These are phyloP conservation scores for Chondrilla cf. caribensis DNA, from an alignment of 37 sponge, comb jelly and placozoan species.

Conservation along the genomic window DNA sequence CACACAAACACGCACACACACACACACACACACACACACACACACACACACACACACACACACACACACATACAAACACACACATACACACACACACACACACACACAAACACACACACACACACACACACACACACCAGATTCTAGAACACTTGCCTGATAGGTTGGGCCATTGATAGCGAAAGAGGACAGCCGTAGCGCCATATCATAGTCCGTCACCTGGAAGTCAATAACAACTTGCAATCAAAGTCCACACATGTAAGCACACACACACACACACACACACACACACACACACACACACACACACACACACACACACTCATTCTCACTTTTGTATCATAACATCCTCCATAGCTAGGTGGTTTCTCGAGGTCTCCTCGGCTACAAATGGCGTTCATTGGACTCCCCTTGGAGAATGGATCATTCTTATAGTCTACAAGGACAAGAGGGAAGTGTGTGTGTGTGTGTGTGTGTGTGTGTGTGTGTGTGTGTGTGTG, in stretches of 20 bases:
- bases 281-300: too few relatives aligned
- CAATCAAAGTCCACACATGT: too few relatives aligned
- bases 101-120: too few relatives aligned
- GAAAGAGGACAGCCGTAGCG: not conserved
- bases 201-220: conserved; percentile 55
- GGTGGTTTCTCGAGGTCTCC: conserved; percentile 40
- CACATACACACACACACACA: too few relatives aligned
- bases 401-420: conserved; percentile 47
- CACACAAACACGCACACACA: too few relatives aligned
- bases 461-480: not conserved
- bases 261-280: too few relatives aligned
- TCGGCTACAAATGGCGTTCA: conserved; percentile 67
- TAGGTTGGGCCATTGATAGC: conserved; percentile 53
- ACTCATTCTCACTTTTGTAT: conserved; percentile 45
- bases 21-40: too few relatives aligned
- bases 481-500: not conserved
- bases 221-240: too few relatives aligned
- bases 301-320: too few relatives aligned
- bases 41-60: too few relatives aligned
- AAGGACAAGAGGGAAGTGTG: not conserved
- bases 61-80: too few relatives aligned
- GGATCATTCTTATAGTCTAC: conserved; percentile 58
- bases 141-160: conserved; percentile 43
- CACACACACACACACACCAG: too few relatives aligned
- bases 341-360: conserved; percentile 42